These are phyloP conservation scores for Lasioglossum zephyrum DNA, from an alignment of 2,888 invertebrate species.

Conservation along the genomic window DNA sequence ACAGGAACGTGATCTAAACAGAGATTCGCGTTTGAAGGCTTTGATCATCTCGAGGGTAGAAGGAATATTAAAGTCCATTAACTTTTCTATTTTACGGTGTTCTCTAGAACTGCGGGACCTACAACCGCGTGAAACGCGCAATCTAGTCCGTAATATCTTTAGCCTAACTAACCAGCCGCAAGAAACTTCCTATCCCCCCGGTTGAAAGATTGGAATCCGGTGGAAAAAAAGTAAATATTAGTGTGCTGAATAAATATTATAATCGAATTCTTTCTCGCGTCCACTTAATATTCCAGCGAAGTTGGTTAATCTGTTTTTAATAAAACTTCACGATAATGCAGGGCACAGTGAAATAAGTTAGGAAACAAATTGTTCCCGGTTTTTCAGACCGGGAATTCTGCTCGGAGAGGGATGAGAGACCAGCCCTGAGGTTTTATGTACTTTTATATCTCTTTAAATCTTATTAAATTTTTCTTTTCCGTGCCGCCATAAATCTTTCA, in stretches of 20 bases:
- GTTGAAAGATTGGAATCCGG: background rate
- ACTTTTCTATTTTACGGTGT: background rate
- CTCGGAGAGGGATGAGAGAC: background rate
- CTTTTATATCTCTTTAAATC: slow-evolving; percentile 23
- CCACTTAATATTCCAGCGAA: slow-evolving; percentile 1
- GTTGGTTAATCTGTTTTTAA: slow-evolving; percentile 19
- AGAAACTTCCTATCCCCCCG: background rate
- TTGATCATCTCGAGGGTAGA: background rate
- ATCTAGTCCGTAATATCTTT: slow-evolving; percentile 1
- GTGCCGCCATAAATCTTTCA: slow-evolving; percentile 18
- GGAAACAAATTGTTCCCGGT: slow-evolving; percentile 9
- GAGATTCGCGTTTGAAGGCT: background rate
- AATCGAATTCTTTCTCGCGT: background rate
- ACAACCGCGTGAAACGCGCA: background rate
- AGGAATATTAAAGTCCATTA: background rate
- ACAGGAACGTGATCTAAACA: background rate
- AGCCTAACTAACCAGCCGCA: background rate
- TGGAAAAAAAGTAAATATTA: background rate
- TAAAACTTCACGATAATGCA: slow-evolving; percentile 16
- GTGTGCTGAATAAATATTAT: slow-evolving; percentile 2
- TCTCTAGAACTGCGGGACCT: background rate
- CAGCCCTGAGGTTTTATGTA: slow-evolving; percentile 17
- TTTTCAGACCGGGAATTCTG: background rate
- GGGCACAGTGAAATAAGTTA: slow-evolving; percentile 14
- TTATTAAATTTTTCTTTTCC: slow-evolving; percentile 22